phyloP scores from a whole-genome alignment of 2,113 vertebrate genomes.

The Lipophrys pholis region DNA sequence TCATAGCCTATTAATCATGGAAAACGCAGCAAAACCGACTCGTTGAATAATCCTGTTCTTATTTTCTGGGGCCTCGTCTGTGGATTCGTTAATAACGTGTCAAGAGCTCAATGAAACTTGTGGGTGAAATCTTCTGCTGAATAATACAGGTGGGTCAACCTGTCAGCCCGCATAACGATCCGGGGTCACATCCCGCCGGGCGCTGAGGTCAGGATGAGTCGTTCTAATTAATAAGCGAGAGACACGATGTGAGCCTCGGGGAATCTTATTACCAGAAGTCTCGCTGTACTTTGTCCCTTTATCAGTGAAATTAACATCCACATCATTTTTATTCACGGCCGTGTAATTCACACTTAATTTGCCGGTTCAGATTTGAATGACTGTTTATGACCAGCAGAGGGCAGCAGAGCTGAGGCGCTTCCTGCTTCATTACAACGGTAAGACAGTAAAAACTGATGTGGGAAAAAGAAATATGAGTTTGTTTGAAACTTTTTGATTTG shows the following conservation, averaged over 20 bases:
- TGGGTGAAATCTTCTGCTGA: slow-evolving; percentile 14
- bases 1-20: slow-evolving; percentile 66
- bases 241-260: slow-evolving; percentile 9
- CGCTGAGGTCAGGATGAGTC: slow-evolving; percentile 38
- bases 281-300: slow-evolving; percentile 35
- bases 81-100: slow-evolving; percentile 45
- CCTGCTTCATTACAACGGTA: not conserved
- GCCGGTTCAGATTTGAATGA: slow-evolving; percentile 2
- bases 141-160: slow-evolving; percentile 50
- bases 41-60: slow-evolving; percentile 57
- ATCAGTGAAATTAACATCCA: slow-evolving; percentile 46
- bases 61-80: slow-evolving; percentile 40
- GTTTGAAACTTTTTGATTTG: too few relatives aligned
- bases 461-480: too few relatives aligned
- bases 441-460: not conserved
- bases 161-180: slow-evolving; percentile 35
- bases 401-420: slow-evolving; percentile 28
- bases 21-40: slow-evolving; percentile 42
- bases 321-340: slow-evolving; percentile 16
- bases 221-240: slow-evolving; percentile 40
- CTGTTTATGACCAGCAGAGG: slow-evolving; percentile 52
- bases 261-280: slow-evolving; percentile 20
- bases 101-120: slow-evolving; percentile 31
- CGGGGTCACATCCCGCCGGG: slow-evolving; percentile 6
- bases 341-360: not conserved